Evolutionary conservation across 2,888 invertebrate genomes (phyloP), one percentile per base, ranked within the genome.

Genomic region (Hanleya hanleyi): DNA sequence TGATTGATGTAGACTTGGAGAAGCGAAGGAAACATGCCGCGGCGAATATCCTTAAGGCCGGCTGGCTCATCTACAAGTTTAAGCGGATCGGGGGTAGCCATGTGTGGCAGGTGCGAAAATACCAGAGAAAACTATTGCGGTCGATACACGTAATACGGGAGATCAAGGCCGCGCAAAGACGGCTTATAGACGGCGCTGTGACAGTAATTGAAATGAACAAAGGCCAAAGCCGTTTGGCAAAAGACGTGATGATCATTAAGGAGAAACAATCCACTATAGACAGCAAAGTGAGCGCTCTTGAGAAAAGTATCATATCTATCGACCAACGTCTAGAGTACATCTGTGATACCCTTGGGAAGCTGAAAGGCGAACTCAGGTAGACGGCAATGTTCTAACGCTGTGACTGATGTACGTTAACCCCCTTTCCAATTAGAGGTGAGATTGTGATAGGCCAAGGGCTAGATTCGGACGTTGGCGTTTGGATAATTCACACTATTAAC

Each of bases 141-240:
- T 88, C 90, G 18, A 90, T 90, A 36, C 88, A 88, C 77, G 81
- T 81, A 69, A 86, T 90, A 50, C 82, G 90, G 5, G 87, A 89
- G 70, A 83, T 90, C n/a, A 88, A 88, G 71, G 85, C 88, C 36
- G 86, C 88, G 22, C 89, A 87, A 75, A 77, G 89, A 33, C 73
- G 86, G 36, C 77, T 88, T 12, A 41, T 82, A 47, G 88, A 88
- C 76, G 83, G 81, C 41, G 81, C 85, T 4, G 82, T 88, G 33
- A 88, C 86, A 0, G 67, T 88, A 64, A 81, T 88, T 15, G 88
- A 88, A 69, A 79, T 86, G 72, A 80, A 78, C 67, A 86, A 84
- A 70, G 72, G 81, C 0, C 86, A 86, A 51, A 15, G 15, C 9
- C 32, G 64, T 12, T n/a, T 64, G 18, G 15, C 35, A 2, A 64